Evolutionary conservation across 1,140 invertebrate genomes (phyloP), one percentile per base, ranked within the genome.

Genomic region (Heliconius himera): DNA sequence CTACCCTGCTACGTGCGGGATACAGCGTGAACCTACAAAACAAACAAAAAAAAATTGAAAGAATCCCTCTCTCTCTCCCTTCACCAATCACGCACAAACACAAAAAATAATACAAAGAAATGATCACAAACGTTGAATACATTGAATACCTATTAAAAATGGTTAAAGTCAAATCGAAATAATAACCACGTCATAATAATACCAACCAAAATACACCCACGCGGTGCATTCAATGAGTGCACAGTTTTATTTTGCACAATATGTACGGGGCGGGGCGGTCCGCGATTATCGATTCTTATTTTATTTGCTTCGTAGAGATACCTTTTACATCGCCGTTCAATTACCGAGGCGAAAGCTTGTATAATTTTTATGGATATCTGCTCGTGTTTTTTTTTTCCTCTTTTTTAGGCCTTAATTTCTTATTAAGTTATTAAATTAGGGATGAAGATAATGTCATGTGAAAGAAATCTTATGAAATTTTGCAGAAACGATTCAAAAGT

Each of bases 311-410:
- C 90, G 91, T 93, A 91, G 91, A 91, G 90, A 93, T 93, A 91
- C 91, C 91, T 94, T 94, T 93, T 90, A 94, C 92, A 94, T 91
- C 88, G 91, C 87, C 91, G 92, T 93, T 94, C 91, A 94, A 94
- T 94, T 94, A 94, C 91, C 82, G 89, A 26, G 41, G 71, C 51
- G 60, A 51, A 26, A 56, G 46, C n/a, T 51, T 29, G 60, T 29
- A 66, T 74, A 74, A 73, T 72, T 72, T 60, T 46, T 73, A 74
- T 56, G 73, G 77, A 79, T 60, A 60, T 16, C 38, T 29, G 20
- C 13, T 5, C 33, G n/a, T 9, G 26, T 66, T 26, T 66, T 66
- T 66, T 66, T 29, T 6, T 29, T 0, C 8, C 2, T 33, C 3
- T 0, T 51, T 46, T 46, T 46, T 46, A 0, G 1, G 13, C 13